These are phyloP conservation scores for Ginglymostoma cirratum DNA, from an alignment of 2,113 vertebrate species.

Conservation along the genomic window DNA sequence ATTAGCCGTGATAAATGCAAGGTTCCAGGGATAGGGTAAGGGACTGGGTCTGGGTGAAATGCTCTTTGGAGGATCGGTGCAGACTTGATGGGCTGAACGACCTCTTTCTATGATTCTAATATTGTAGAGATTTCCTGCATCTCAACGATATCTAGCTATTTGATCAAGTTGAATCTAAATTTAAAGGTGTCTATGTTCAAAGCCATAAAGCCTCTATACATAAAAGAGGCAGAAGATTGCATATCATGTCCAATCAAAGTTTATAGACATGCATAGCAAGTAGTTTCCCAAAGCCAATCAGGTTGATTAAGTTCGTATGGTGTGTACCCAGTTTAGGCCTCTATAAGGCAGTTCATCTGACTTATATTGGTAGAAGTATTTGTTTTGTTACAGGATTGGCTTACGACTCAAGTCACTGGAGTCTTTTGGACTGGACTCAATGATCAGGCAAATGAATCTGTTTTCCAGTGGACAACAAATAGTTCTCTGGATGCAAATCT, in stretches of 20 bases:
- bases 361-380: background rate
- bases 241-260: background rate
- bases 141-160: background rate
- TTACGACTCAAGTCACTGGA: background rate
- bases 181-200: background rate
- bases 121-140: background rate
- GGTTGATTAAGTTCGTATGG: background rate
- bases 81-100: too few species aligned
- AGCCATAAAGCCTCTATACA: background rate
- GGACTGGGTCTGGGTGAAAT: too few species aligned
- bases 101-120: too few species aligned
- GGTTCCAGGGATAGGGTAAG: too few species aligned
- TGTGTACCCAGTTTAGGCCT: background rate
- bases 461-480: constrained; percentile 16
- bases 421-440: constrained; percentile 33
- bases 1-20: too few species aligned
- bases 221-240: background rate
- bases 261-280: background rate
- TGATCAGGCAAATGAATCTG: background rate
- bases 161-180: background rate
- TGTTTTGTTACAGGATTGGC: constrained; percentile 21
- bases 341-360: background rate
- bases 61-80: too few species aligned
- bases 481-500: background rate
- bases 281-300: background rate